Evolutionary conservation across 2,797 vertebrate species (phyloP), one percentile per base, ranked within the genome.

Genomic region (Psittacula derbiana): DNA sequence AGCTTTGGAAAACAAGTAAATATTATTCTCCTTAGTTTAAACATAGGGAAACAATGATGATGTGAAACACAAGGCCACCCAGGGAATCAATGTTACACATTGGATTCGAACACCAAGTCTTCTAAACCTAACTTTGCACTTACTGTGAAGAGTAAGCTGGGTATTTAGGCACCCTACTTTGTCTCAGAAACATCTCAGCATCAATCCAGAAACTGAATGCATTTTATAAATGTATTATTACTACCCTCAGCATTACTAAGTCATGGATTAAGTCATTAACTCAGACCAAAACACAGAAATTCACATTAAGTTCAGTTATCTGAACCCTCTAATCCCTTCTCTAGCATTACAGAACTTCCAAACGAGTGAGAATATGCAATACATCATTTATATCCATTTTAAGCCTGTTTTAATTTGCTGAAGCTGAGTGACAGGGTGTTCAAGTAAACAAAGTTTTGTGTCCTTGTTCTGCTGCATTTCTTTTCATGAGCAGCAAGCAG

Each of bases 1-100:
- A 95, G 49, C 44, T 91, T 80, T 80, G 50, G 12, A 78, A 92
- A 92, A 41, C 58, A 92, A 91, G 82, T 93, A 94, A 95, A 69
- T 62, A 60, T 65, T 90, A 88, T 75, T 88, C 38, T 74, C 17
- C 38, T 61, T 36, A 84, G n/a, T 53, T 57, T 69, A 92, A 96
- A 92, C 46, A 79, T 3, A 71, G 5, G 8, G 23, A 95, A 92
- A 86, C 21, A 87, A 62, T 16, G 24, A 75, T 33, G 24, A 88
- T 69, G 28, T 28, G 30, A 75, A 50, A 80, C 46, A 53, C 30
- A 86, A 81, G 72, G 33, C 49, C 80, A 90, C 62, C 31, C 58
- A 75, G 10, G 7, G 24, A 78, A 86, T 14, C 41, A 53, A 6
- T 21, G 16, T 0, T n/a, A 47, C 38, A 80, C 38, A 27, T 6